Evolutionary conservation across 2,888 invertebrate genomes (phyloP).

Genomic region (Rhagium mordax): DNA sequence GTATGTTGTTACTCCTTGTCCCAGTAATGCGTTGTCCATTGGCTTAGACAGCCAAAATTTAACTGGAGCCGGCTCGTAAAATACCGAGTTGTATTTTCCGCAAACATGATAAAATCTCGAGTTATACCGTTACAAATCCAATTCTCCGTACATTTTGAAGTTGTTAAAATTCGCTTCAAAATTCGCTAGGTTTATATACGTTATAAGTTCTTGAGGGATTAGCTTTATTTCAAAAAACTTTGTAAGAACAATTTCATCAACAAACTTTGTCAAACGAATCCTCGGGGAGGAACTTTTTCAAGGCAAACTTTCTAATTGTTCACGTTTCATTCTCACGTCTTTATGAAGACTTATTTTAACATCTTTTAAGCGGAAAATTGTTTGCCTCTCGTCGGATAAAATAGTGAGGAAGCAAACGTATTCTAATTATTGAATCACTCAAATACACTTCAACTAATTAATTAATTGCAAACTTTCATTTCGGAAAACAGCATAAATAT

Average conservation of each 20-base stretch:
- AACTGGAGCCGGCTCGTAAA: neutral
- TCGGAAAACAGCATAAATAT: no score
- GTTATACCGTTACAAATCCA: constrained; percentile 13
- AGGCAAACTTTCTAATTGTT: constrained; percentile 29
- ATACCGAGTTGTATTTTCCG: no score
- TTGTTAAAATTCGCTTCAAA: constrained; percentile 12
- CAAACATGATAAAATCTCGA: no score
- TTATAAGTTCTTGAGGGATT: constrained; percentile 22
- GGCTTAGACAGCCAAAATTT: neutral
- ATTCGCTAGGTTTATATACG: constrained; percentile 18
- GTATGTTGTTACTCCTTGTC: no score
- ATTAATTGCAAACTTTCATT: neutral
- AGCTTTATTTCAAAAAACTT: constrained; percentile 24
- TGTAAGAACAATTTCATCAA: constrained; percentile 34
- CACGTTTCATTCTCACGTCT: constrained; percentile 25
- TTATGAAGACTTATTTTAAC: constrained; percentile 20
- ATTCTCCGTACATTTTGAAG: constrained; percentile 5
- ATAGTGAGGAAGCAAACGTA: neutral
- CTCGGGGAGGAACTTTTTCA: constrained; percentile 28
- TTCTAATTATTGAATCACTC: neutral
- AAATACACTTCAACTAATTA: neutral
- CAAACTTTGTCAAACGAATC: constrained; percentile 39
- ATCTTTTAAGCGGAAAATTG: constrained; percentile 4
- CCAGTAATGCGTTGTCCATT: neutral
- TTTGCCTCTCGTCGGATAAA: neutral